phyloP scores from a whole-genome alignment of 2,113 vertebrate genomes.

The Misgurnus anguillicaudatus region DNA sequence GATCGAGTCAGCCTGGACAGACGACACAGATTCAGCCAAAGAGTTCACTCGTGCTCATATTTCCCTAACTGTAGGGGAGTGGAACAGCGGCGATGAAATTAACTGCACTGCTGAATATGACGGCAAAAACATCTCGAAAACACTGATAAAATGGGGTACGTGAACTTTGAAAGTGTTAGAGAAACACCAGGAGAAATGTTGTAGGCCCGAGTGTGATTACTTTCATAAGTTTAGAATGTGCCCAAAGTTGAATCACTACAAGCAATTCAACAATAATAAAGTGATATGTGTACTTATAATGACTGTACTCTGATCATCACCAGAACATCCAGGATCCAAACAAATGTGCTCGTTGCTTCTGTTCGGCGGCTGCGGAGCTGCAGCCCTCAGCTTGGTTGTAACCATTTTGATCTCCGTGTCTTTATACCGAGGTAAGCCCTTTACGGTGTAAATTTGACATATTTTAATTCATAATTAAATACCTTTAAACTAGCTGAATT shows the following conservation, averaged over 20 bases:
- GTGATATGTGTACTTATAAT: no score
- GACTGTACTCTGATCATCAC: background rate
- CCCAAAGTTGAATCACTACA: no score
- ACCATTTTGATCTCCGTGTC: background rate
- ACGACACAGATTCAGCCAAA: background rate
- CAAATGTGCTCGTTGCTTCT: background rate
- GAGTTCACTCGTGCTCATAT: slow-evolving; percentile 43
- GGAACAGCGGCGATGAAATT: background rate
- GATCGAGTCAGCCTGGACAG: slow-evolving; percentile 47
- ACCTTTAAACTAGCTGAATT: no score
- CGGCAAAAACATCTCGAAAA: slow-evolving; percentile 6
- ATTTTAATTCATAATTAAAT: background rate
- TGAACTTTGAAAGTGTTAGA: background rate
- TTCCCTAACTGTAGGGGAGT: slow-evolving; percentile 18
- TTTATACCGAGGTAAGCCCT: slow-evolving; percentile 42
- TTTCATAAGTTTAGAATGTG: background rate
- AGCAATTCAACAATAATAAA: no score
- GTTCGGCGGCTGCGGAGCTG: slow-evolving; percentile 19
- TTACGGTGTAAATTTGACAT: background rate
- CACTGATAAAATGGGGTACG: slow-evolving; percentile 2
- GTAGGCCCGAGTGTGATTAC: background rate
- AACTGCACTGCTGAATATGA: slow-evolving; percentile 32
- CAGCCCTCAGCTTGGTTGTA: background rate
- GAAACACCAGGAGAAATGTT: background rate
- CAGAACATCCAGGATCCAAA: background rate